Base-by-base conservation (phyloP, 2,113 vertebrate species). In the Gobiocypris rarus region DNA sequence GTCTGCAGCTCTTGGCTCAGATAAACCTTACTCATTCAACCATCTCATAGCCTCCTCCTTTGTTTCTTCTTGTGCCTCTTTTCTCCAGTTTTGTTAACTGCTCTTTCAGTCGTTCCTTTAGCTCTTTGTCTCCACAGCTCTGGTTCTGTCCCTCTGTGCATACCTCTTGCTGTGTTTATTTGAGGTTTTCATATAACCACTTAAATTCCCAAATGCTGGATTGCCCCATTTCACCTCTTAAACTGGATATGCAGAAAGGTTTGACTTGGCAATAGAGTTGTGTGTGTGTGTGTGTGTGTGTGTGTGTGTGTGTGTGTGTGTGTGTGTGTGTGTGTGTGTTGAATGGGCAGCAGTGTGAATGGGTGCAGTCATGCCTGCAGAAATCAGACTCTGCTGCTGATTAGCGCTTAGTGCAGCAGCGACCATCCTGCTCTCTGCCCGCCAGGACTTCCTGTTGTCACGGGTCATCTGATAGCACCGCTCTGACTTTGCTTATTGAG, bases 301-400 rank as follows among this genome's bases (percentile, higher is more conserved):
- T n/a, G n/a, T n/a, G n/a, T n/a, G 31, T 81, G 34, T 58, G 45
- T 52, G 31, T 81, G 34, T 58, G 45, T 52, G 48, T 69, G 79
- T 70, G 67, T 73, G 50, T 58, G 82, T 56, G 73, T 63, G 79
- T 73, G 93, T 96, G 95, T 94, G 95, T 92, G 92, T 90, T 91
- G 93, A 93, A 92, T 92, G 90, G 92, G 87, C 92, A 86, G 90
- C 81, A 88, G 65, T 59, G 77, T 94, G 94, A 93, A 93, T 91
- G 91, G 92, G 91, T 69, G 41, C 91, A 89, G 92, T 94, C 93
- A 93, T 91, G 93, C 91, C 94, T 92, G 93, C 89, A 92, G 85
- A 85, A 95, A 95, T 92, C 69, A 90, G 90, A 94, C 92, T 89
- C 84, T 81, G 81, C 69, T 77, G 86, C 79, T 88, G 87, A 84